Evolutionary conservation across 2,797 vertebrate species (phyloP).

Genomic region (Smutsia temminckii): DNA sequence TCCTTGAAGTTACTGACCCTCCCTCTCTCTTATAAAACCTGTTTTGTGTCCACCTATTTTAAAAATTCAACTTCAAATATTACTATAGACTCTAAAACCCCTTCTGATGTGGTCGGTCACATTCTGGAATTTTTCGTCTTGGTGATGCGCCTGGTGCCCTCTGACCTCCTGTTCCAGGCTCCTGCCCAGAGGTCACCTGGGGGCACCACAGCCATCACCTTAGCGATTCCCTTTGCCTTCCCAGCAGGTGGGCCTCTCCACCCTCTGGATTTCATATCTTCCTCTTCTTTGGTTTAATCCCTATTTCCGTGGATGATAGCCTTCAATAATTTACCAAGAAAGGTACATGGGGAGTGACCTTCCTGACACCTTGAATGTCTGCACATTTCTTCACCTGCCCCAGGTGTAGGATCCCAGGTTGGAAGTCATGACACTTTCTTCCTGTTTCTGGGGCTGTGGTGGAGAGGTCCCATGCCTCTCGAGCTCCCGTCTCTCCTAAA

Average conservation of each 20-base stretch:
- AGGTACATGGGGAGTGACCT: accelerated
- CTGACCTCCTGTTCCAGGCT: background rate
- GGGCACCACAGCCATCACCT: background rate
- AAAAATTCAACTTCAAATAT: background rate
- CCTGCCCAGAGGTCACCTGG: background rate
- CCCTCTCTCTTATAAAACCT: background rate
- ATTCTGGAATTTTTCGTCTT: background rate
- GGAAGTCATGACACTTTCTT: background rate
- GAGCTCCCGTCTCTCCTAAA: background rate
- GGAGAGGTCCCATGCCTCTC: background rate
- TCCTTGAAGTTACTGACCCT: background rate
- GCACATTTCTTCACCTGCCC: background rate
- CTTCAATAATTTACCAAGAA: too few species aligned
- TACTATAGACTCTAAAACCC: background rate
- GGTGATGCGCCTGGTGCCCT: background rate
- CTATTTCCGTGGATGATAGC: background rate
- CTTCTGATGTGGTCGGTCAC: background rate
- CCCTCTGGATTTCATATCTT: background rate
- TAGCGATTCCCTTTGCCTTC: background rate
- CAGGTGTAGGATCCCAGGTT: background rate
- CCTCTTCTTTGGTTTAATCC: background rate
- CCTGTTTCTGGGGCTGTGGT: too few species aligned
- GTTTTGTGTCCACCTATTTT: background rate
- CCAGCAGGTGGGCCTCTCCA: background rate
- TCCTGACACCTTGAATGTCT: background rate